A percentile compares a stretch with the other conserved stretches of the same genome.
Evolutionary conservation across 2,888 invertebrate genomes (phyloP).

Genomic region (Cerastis rubricosa): DNA sequence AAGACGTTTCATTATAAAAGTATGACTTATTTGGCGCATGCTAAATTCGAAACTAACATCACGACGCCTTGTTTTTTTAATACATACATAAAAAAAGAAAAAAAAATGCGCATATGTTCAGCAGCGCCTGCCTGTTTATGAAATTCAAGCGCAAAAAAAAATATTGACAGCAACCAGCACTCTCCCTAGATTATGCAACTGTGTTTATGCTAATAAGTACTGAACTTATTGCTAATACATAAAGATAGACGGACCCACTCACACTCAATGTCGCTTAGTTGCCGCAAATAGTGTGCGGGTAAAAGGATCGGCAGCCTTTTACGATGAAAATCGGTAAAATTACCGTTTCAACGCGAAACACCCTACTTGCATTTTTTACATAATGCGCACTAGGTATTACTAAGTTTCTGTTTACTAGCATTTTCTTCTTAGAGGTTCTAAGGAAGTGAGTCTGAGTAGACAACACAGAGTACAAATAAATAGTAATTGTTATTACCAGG

Average conservation of each 20-base stretch:
- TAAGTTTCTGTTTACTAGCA: not conserved
- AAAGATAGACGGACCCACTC: not conserved
- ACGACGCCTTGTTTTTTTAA: not conserved
- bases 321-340: constrained; percentile 5
- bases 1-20: not conserved
- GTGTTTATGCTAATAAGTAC: not conserved
- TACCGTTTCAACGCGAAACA: not conserved
- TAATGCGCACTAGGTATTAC: not conserved
- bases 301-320: constrained; percentile 3
- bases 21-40: not conserved
- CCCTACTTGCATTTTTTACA: constrained; percentile 4
- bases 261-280: not conserved
- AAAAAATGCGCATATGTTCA: not conserved
- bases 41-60: not conserved
- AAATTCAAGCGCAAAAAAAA: not conserved
- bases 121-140: not conserved
- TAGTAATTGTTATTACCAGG: not conserved
- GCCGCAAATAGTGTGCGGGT: not conserved
- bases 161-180: not conserved
- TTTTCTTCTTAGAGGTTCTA: not conserved
- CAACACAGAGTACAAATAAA: not conserved
- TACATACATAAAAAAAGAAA: not conserved
- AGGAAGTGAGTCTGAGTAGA: not conserved
- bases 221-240: not conserved
- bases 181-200: not conserved